Evolutionary conservation across 1,140 invertebrate genomes (phyloP).

Genomic region (Vollenhovia emeryi): DNA sequence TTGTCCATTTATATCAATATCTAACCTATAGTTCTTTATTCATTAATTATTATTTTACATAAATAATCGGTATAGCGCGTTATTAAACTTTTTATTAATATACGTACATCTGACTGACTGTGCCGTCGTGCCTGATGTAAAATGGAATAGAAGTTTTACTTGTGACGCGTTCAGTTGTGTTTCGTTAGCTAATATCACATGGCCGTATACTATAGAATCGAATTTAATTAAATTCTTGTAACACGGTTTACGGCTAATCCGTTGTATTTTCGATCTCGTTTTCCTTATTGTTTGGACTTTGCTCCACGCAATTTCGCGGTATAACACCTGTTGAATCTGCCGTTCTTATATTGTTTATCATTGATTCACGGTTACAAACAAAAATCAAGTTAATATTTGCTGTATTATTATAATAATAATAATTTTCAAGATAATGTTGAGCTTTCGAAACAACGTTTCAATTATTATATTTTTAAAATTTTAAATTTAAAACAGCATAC

Average conservation of each 20-base stretch:
- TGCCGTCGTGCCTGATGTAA: neutral
- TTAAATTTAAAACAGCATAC: neutral
- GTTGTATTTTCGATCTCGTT: neutral
- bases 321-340: constrained; percentile 69
- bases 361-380: neutral
- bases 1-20: constrained; percentile 27
- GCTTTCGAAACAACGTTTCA: neutral
- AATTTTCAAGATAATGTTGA: constrained; percentile 36
- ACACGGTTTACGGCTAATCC: neutral
- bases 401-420: neutral
- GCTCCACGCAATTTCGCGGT: constrained; percentile 40
- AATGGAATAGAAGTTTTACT: constrained; percentile 17
- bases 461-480: neutral
- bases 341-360: constrained; percentile 34
- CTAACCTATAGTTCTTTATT: neutral
- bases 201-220: neutral
- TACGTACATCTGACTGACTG: neutral
- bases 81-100: constrained; percentile 1
- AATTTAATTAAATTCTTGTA: constrained; percentile 32
- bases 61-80: neutral
- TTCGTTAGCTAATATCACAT: neutral
- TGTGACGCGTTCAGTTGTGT: neutral
- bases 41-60: neutral
- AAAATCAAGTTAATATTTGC: constrained; percentile 26
- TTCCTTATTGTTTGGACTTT: constrained; percentile 17